Conservation (phyloP, 92 coral and sea anemone species). For the Porites cylindrica region DNA sequence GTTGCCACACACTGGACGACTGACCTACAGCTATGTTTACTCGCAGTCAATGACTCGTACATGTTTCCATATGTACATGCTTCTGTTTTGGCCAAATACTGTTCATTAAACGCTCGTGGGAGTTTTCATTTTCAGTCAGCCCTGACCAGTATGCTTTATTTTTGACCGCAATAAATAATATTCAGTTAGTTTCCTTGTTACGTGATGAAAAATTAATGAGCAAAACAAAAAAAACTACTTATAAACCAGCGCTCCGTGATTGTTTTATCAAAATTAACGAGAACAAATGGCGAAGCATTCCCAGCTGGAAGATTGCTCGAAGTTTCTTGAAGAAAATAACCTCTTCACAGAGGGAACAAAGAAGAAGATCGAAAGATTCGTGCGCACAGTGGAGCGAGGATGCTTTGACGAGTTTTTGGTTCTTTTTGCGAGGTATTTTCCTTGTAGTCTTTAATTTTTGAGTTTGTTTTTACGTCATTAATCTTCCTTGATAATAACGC, state of each 20-base stretch:
- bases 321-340: constrained; percentile 9
- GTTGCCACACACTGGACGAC: too few species aligned
- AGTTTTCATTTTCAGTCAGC: too few species aligned
- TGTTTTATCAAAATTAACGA: not conserved
- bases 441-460: not conserved
- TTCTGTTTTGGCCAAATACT: too few species aligned
- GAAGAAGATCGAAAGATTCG: constrained; percentile 3
- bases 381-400: not conserved
- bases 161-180: not conserved
- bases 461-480: not conserved
- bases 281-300: not conserved
- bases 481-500: too few species aligned
- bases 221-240: not conserved
- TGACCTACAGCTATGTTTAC: too few species aligned
- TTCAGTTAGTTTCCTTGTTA: not conserved
- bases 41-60: too few species aligned
- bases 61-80: too few species aligned
- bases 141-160: too few species aligned
- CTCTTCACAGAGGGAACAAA: not conserved
- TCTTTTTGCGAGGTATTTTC: not conserved
- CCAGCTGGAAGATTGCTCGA: constrained; percentile 2
- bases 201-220: not conserved
- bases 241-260: not conserved
- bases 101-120: too few species aligned
- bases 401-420: not conserved